A percentile compares a stretch with the other conserved stretches of the same genome.
phyloP scores from a whole-genome alignment of 2,113 vertebrate species.

The Albula glossodonta region DNA sequence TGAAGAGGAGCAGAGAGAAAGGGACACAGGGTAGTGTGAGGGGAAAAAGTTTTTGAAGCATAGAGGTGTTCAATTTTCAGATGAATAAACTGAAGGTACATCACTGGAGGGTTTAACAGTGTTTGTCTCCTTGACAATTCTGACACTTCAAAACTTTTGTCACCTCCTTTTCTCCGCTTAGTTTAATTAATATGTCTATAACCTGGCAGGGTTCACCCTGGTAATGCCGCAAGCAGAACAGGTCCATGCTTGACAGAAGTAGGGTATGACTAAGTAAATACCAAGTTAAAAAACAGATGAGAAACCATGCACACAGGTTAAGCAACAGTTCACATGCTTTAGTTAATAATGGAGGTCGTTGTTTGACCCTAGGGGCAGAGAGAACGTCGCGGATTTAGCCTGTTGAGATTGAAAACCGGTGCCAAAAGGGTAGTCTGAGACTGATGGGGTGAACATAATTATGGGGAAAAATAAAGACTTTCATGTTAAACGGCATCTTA shows the following conservation, averaged over 20 bases:
- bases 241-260: neutral
- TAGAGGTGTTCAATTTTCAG: neutral
- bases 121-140: neutral
- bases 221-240: neutral
- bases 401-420: no score
- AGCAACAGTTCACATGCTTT: no score
- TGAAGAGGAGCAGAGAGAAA: neutral
- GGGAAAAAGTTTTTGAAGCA: neutral
- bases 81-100: neutral
- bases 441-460: no score
- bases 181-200: neutral
- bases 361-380: no score
- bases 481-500: no score
- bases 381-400: no score
- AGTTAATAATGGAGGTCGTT: no score
- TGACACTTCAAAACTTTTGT: neutral
- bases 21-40: neutral
- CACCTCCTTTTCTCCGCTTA: neutral
- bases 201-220: neutral
- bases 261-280: no score
- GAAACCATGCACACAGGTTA: no score
- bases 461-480: no score
- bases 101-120: neutral
- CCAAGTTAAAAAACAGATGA: no score
- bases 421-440: no score